Percentiles rank a stretch among this genome's conserved stretches.
Conservation (phyloP, 2,797 vertebrate species). For the Sebastes flavidus region DNA sequence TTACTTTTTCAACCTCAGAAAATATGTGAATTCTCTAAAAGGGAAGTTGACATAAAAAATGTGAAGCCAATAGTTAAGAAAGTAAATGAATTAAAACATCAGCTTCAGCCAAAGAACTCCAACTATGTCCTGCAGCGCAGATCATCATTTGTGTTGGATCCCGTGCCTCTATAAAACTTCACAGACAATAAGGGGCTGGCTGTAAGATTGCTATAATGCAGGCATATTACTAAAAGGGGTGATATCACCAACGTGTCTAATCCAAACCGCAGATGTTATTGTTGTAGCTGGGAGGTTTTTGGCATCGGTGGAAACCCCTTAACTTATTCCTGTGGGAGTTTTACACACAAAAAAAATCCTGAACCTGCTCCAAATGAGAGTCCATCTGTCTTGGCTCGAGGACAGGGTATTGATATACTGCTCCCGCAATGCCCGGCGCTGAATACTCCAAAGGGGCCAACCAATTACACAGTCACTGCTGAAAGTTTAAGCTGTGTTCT, state of each 20-base stretch:
- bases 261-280: constrained; percentile 72
- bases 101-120: constrained; percentile 25
- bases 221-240: constrained; percentile 52
- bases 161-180: constrained; percentile 47
- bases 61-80: constrained; percentile 11
- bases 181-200: constrained; percentile 57
- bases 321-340: constrained; percentile 50
- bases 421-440: constrained; percentile 44
- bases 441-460: constrained; percentile 60
- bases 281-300: constrained; percentile 65
- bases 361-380: constrained; percentile 47
- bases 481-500: constrained; percentile 38
- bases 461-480: constrained; percentile 47
- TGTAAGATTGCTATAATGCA: constrained; percentile 51
- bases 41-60: constrained; percentile 11
- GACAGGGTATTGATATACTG: constrained; percentile 53
- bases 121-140: constrained; percentile 17
- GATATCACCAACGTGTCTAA: constrained; percentile 68
- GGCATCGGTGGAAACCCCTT: constrained; percentile 58
- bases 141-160: constrained; percentile 58
- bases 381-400: constrained; percentile 56
- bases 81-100: constrained; percentile 40
- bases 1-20: neutral
- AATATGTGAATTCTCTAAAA: neutral
- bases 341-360: constrained; percentile 43